Evolutionary conservation across 1,140 invertebrate genomes (phyloP), one percentile per base, ranked within the genome.

Genomic region (Euwallacea fornicatus): DNA sequence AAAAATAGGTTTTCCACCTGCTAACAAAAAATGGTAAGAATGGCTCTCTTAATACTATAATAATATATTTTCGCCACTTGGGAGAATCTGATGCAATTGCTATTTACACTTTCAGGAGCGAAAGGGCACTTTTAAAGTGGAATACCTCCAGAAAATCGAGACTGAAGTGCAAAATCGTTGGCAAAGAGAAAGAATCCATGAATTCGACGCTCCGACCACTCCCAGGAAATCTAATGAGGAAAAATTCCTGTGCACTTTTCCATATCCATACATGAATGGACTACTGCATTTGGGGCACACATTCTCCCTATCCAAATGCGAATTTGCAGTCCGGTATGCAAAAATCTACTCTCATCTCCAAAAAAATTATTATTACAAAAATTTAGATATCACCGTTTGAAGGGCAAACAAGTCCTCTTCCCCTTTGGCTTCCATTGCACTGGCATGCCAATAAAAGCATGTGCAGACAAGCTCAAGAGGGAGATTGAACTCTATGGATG

Each of bases 221-320:
- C 77, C 81, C 2, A 84, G 83, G 74, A 86, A 85, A 63, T 84
- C 82, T 42, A 66, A 81, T 11, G 82, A 91, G 78, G 92, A 95
- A 73, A 99, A 99, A 79, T 99, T 93, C 81, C 84, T 98, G 46
- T 91, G 90, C 10, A 98, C 95, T 7, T 99, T 99, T 86, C 98
- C 98, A 4, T 99, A 92, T 86, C 98, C 98, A 0, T 99, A 99
- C 78, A 99, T 99, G 98, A 99, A 99, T 89, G 98, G 98, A 41
- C 87, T 93, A 55, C 87, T 99, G 63, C 98, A 99, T 87, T 84
- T 99, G 59, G 98, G 98, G 0, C 98, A 99, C 82, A 96, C 95
- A 7, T 99, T 99, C 86, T 94, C 96, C 11, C 79, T 99, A 42
- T 97, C 96, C 47, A 99, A 99, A 87, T 96, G 94, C 83, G 97